Evolutionary conservation across 1,140 invertebrate species (phyloP).

Genomic region (Protaetia brevitarsis): DNA sequence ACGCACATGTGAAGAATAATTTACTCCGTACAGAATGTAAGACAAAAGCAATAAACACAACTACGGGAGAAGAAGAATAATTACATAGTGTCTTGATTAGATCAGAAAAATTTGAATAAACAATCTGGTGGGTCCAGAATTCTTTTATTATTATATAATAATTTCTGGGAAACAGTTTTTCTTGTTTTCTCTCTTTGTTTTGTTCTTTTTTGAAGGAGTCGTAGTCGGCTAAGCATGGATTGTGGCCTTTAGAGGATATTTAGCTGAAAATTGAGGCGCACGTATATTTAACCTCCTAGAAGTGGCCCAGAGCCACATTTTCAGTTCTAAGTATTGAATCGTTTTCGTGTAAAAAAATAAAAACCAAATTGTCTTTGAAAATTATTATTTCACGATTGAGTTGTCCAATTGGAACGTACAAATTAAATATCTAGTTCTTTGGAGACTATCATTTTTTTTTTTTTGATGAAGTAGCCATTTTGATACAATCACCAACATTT

Average conservation of each 20-base stretch:
- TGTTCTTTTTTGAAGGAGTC: too few species aligned
- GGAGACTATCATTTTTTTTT: background rate
- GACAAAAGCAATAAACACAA: slow-evolving; percentile 11
- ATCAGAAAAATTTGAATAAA: too few species aligned
- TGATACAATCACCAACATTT: background rate
- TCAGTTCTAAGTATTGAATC: background rate
- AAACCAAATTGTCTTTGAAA: background rate
- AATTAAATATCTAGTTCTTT: background rate
- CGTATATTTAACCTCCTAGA: too few species aligned
- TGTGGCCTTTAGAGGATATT: background rate
- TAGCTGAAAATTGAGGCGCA: too few species aligned
- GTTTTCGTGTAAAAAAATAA: background rate
- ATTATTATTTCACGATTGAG: background rate
- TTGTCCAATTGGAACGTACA: background rate
- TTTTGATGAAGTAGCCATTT: background rate
- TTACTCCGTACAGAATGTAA: background rate
- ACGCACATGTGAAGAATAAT: slow-evolving; percentile 9
- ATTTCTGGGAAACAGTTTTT: too few species aligned
- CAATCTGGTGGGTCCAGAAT: too few species aligned
- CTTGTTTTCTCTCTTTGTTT: too few species aligned
- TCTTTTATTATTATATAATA: too few species aligned
- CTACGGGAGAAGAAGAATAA: background rate
- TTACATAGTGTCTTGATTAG: slow-evolving; percentile 1
- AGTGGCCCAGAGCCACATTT: background rate
- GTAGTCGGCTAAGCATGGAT: background rate